Evolutionary conservation across 1,140 invertebrate species (phyloP).

Genomic region (Drosophila truncata): DNA sequence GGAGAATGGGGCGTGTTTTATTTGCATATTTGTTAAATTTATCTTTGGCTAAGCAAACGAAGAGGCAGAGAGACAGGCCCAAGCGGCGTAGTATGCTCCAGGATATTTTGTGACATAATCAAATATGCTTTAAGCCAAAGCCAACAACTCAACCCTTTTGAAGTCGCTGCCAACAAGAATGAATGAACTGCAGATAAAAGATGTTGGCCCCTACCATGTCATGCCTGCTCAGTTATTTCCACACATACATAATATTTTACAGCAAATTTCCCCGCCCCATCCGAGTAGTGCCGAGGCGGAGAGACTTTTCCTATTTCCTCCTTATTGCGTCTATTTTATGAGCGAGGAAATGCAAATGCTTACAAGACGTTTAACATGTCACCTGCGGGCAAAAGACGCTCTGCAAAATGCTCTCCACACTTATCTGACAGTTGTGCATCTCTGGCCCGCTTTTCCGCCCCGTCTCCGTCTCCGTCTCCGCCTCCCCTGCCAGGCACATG

Average conservation of each 20-base stretch:
- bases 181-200: constrained; percentile 73
- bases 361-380: constrained; percentile 83
- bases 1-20: constrained; percentile 27
- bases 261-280: constrained; percentile 40
- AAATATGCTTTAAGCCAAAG: constrained; percentile 81
- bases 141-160: constrained; percentile 73
- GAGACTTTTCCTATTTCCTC: constrained; percentile 32
- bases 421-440: constrained; percentile 82
- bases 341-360: constrained; percentile 75
- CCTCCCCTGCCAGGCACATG: constrained; percentile 32
- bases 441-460: constrained; percentile 25
- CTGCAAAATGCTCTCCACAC: constrained; percentile 68
- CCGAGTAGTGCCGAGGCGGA: background rate
- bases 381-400: constrained; percentile 75
- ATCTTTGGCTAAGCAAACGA: constrained; percentile 65
- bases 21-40: constrained; percentile 82
- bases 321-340: constrained; percentile 41
- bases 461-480: background rate
- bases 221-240: constrained; percentile 67
- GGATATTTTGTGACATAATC: constrained; percentile 82
- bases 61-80: background rate
- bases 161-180: constrained; percentile 62
- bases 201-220: constrained; percentile 38
- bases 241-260: constrained; percentile 47
- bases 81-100: constrained; percentile 21